Conservation (phyloP, 2,113 vertebrate genomes). For the Catagonus wagneri region DNA sequence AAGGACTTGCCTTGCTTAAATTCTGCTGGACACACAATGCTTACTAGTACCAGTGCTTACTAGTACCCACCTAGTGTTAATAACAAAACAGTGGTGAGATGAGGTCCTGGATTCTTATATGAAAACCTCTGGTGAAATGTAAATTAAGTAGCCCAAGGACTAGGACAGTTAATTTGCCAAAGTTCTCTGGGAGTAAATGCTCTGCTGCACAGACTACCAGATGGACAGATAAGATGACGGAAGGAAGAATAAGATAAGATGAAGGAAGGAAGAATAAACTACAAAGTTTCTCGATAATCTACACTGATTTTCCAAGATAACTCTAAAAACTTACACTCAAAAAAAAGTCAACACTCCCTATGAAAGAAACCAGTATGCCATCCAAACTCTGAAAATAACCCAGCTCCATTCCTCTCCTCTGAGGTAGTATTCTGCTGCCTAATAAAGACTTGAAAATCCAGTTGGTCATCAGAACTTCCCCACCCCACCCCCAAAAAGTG, state of each 20-base stretch:
- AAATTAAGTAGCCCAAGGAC: background rate
- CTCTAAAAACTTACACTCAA: constrained; percentile 15
- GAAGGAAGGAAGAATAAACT: constrained; percentile 11
- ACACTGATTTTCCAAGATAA: constrained; percentile 8
- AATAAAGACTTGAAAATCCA: background rate
- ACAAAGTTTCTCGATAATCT: background rate
- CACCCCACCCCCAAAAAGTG: background rate
- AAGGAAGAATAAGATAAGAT: background rate
- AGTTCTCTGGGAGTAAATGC: background rate
- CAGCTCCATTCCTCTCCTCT: background rate
- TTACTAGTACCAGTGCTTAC: background rate
- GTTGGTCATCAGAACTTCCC: background rate
- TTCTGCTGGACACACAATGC: background rate
- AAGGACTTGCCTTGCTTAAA: background rate
- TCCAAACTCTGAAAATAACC: constrained; percentile 40
- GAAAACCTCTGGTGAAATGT: constrained; percentile 10
- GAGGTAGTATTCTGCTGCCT: background rate
- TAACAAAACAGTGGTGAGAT: background rate
- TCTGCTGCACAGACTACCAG: background rate
- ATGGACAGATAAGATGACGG: background rate
- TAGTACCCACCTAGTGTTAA: background rate
- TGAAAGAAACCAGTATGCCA: background rate
- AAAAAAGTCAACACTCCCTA: background rate
- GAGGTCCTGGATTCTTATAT: background rate
- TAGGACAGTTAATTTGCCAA: background rate